Conservation (phyloP, 2,113 vertebrate species). For the Synodontis membranacea region DNA sequence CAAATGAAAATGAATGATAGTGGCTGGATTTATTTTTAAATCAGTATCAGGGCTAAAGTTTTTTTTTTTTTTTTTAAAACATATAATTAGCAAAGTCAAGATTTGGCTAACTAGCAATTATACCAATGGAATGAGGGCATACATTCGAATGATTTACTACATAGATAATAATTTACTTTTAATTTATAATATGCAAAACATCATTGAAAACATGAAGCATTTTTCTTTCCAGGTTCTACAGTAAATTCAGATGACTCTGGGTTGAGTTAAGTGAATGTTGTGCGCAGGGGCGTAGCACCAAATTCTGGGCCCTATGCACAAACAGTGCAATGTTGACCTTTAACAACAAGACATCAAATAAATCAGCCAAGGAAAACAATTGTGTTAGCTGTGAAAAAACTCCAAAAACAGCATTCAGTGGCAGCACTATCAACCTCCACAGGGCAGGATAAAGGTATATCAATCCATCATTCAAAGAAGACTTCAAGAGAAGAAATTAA, state of each 20-base stretch:
- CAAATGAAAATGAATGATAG: too few relatives aligned
- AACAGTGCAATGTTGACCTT: too few relatives aligned
- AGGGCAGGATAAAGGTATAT: too few relatives aligned
- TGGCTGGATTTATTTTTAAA: background rate
- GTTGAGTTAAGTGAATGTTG: background rate
- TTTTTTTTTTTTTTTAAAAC: background rate
- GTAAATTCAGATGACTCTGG: background rate
- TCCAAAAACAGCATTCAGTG: too few relatives aligned
- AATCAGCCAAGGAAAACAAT: too few relatives aligned
- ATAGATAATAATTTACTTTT: background rate
- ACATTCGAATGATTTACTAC: background rate
- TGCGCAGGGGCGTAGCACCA: too few relatives aligned
- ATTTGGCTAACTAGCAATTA: background rate
- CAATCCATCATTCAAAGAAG: too few relatives aligned
- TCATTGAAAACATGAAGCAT: background rate
- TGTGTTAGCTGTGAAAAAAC: too few relatives aligned
- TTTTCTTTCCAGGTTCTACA: background rate
- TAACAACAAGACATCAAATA: too few relatives aligned
- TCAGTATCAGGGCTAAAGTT: background rate
- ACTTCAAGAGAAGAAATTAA: too few relatives aligned
- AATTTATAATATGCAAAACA: background rate
- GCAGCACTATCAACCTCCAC: too few relatives aligned
- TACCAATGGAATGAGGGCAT: background rate
- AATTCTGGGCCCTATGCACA: too few relatives aligned
- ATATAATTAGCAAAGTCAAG: background rate